A percentile compares a stretch with the other conserved stretches of the same genome.
These are phyloP conservation scores for Phalacrocorax brasilianus DNA, from an alignment of 2,113 vertebrate genomes.

Conservation along the genomic window DNA sequence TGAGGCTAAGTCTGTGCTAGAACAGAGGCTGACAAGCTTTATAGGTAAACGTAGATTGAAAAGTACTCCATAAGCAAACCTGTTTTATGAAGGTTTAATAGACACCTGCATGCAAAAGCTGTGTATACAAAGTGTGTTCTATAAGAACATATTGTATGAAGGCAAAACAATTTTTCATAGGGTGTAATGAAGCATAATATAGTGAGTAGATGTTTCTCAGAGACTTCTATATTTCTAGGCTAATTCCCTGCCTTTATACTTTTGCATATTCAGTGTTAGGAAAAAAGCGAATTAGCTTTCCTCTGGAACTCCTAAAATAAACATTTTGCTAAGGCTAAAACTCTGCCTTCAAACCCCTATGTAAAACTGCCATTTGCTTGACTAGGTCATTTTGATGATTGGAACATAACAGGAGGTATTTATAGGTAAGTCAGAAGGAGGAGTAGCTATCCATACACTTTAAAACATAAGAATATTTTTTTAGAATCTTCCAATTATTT, in stretches of 20 bases:
- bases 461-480: background rate
- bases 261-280: background rate
- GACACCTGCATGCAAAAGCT: background rate
- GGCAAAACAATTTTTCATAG: background rate
- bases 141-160: background rate
- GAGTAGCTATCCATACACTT: background rate
- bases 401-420: background rate
- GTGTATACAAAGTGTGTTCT: background rate
- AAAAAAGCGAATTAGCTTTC: background rate
- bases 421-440: background rate
- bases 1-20: conserved; percentile 8
- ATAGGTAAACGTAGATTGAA: conserved; percentile 3
- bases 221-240: background rate
- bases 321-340: background rate
- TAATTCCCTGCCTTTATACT: background rate
- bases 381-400: background rate
- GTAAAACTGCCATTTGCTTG: background rate
- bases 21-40: background rate
- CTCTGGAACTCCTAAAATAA: background rate
- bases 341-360: background rate
- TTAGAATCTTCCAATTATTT: background rate
- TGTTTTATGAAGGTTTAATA: background rate
- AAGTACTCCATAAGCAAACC: background rate
- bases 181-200: background rate
- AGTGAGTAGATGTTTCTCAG: background rate